Base-by-base conservation (phyloP, 1,140 invertebrate species). In the Pogonomyrmex barbatus region DNA sequence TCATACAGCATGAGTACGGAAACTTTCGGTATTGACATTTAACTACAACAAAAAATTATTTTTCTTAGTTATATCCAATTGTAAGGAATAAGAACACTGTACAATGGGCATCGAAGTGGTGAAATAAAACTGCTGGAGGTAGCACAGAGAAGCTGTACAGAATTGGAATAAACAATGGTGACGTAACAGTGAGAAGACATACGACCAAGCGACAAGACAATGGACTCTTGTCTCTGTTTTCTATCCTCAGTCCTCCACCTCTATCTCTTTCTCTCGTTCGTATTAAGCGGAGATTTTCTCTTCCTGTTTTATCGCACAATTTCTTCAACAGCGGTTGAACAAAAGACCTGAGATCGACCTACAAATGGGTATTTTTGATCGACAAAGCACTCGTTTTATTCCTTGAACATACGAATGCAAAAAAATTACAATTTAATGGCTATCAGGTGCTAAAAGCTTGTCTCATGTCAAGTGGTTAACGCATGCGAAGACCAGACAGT, bases 171-270 rank as follows among this genome's bases (percentile, higher is more conserved):
- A 93, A 92, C 91, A 93, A 91, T 92, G 87, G 87, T 92, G 91
- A 93, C 89, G 93, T 91, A 92, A 93, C 89, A 86, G 71, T 76
- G 78, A 71, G 88, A 91, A 93, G 91, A 93, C 87, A 76, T 90
- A 91, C 83, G 89, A 89, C 67, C 88, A 68, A 88, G 71, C 71
- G 92, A 92, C 89, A 91, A 92, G 90, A 93, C 91, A 93, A 93
- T 92, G 79, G 89, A 65, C 47, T 87, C 87, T 90, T 92, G 79
- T 89, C 88, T 88, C 77, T 89, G 73, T 90, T 87, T 60, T 87
- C 79, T 87, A 63, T 67, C 58, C 86, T 62, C 62, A 42, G 68
- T 65, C 39, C 81, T 86, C 75, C 75, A 58, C 62, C 47, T 68
- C 73, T 2, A 14, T 68, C 65, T 62, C 68, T 60, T 42, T 75